phyloP scores from a whole-genome alignment of 2,888 invertebrate genomes.

The Ametastegia equiseti region DNA sequence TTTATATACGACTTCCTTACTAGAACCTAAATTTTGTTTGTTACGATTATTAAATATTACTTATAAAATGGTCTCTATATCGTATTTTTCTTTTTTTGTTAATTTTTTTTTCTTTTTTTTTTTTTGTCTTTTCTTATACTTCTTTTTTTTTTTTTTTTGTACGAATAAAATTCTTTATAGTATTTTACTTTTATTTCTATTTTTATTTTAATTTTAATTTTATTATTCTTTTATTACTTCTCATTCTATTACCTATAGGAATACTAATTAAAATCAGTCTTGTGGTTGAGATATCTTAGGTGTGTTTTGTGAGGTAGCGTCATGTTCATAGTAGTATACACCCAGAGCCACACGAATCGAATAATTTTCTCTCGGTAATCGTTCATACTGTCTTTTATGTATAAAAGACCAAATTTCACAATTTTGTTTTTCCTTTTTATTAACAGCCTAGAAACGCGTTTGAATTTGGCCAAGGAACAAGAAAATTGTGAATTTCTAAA shows the following conservation, averaged over 20 bases:
- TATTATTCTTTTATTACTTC: conserved; percentile 52
- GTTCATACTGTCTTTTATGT: not conserved
- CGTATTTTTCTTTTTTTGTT: conserved; percentile 54
- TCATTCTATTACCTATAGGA: conserved; percentile 68
- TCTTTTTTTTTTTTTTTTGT: conserved; percentile 55
- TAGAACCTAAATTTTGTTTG: conserved; percentile 20
- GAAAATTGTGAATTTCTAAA: not conserved
- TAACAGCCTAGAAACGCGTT: not conserved
- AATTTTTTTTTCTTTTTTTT: conserved; percentile 61
- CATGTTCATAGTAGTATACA: conserved; percentile 69
- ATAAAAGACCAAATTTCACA: not conserved
- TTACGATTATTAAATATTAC: conserved; percentile 45
- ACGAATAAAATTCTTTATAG: conserved; percentile 60
- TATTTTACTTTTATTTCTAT: conserved; percentile 43
- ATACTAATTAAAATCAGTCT: conserved; percentile 76
- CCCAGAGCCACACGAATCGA: conserved; percentile 34
- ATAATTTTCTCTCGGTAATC: conserved; percentile 5
- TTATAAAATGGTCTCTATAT: conserved; percentile 49
- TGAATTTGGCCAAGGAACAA: not conserved
- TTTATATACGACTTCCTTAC: conserved; percentile 14
- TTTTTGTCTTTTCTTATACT: conserved; percentile 46
- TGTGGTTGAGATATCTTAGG: conserved; percentile 75
- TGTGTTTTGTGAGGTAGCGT: conserved; percentile 74
- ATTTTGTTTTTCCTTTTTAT: not conserved
- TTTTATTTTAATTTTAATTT: conserved; percentile 44